A percentile compares a stretch with the other conserved stretches of the same genome.
Evolutionary conservation across 2,888 invertebrate genomes (phyloP).

Genomic region (Podabrus alpinus): DNA sequence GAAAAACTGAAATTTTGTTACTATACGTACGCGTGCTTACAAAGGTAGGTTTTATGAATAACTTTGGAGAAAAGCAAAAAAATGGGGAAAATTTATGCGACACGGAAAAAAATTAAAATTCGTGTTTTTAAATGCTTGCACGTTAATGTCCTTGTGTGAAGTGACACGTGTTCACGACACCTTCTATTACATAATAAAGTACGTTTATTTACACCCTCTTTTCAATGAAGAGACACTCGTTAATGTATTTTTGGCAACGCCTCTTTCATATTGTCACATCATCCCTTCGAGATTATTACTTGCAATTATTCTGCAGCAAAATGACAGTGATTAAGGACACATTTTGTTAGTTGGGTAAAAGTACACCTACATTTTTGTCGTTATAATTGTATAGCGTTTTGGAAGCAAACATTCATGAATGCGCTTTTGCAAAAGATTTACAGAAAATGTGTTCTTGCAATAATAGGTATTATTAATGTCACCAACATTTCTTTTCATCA

Average conservation of each 20-base stretch:
- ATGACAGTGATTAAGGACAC: constrained; percentile 11
- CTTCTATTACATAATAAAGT: constrained; percentile 34
- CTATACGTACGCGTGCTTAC: neutral
- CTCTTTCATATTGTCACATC: constrained; percentile 30
- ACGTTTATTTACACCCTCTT: constrained; percentile 33
- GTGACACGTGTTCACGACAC: constrained; percentile 35
- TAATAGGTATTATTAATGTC: no score
- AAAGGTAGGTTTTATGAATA: neutral
- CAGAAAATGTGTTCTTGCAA: neutral
- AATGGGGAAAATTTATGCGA: neutral
- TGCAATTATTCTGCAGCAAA: constrained; percentile 8
- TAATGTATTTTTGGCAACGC: constrained; percentile 28
- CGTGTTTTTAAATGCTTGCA: neutral
- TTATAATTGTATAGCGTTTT: neutral
- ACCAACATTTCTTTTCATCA: no score
- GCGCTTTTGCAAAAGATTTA: neutral
- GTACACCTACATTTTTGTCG: neutral
- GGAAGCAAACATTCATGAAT: neutral
- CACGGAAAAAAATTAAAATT: neutral
- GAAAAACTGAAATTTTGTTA: neutral
- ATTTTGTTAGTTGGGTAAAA: neutral
- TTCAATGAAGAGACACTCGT: constrained; percentile 26
- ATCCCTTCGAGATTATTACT: constrained; percentile 23
- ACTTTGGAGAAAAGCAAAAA: neutral
- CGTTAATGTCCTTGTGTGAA: constrained; percentile 24